phyloP scores from a whole-genome alignment of 92 coral and sea anemone genomes.

The Umimayanthus chanpuru region DNA sequence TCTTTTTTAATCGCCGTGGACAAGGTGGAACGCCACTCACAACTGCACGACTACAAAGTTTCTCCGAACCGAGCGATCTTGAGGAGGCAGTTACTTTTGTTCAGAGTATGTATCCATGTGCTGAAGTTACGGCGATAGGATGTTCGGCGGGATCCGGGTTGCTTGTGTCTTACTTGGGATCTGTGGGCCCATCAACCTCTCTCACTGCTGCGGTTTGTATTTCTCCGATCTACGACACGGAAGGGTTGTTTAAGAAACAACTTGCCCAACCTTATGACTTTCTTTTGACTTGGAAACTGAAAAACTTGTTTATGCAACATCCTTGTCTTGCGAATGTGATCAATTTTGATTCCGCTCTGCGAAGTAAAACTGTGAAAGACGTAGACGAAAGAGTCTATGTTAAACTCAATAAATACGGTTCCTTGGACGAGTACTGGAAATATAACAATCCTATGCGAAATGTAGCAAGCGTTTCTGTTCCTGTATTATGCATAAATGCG shows the following conservation, averaged over 20 bases:
- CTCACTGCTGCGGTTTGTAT: conserved; percentile 86
- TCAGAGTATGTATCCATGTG: conserved; percentile 79
- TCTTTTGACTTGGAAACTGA: conserved; percentile 81
- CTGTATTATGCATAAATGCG: conserved; percentile 90
- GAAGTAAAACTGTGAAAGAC: conserved; percentile 75
- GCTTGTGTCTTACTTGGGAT: conserved; percentile 86
- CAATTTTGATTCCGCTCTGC: conserved; percentile 75
- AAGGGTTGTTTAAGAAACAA: conserved; percentile 66
- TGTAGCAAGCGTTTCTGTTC: conserved; percentile 78
- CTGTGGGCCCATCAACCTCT: conserved; percentile 56
- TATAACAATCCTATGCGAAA: conserved; percentile 87
- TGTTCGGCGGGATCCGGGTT: conserved; percentile 87
- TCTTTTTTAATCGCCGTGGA: conserved; percentile 98
- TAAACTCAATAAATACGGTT: conserved; percentile 74
- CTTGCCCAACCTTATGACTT: conserved; percentile 86
- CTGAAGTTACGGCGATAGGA: conserved; percentile 86
- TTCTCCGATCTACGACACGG: conserved; percentile 92
- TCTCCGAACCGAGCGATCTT: conserved; percentile 78
- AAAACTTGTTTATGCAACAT: conserved; percentile 72
- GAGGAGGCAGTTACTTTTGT: conserved; percentile 88
- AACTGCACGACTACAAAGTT: conserved; percentile 89
- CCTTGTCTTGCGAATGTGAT: conserved; percentile 81
- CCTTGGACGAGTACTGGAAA: conserved; percentile 79
- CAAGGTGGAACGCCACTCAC: conserved; percentile 84
- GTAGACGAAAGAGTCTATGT: conserved; percentile 88